Evolutionary conservation across 2,113 vertebrate genomes (phyloP).

Genomic region (Dendrocopos noguchii): DNA sequence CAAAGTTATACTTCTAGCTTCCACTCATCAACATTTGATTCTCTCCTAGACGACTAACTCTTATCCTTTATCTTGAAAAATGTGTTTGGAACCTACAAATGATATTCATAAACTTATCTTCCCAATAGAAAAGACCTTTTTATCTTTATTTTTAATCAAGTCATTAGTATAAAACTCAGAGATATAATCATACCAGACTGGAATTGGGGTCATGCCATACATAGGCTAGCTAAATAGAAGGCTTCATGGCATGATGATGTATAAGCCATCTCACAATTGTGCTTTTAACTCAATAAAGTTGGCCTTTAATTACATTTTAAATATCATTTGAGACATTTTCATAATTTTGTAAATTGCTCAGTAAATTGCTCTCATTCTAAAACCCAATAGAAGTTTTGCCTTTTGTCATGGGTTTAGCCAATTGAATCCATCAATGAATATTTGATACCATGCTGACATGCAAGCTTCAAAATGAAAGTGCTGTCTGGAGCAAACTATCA

Average conservation of each 20-base stretch:
- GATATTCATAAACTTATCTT: conserved; percentile 74
- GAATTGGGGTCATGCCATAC: conserved; percentile 77
- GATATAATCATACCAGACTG: conserved; percentile 72
- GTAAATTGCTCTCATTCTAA: conserved; percentile 61
- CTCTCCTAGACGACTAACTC: conserved; percentile 17
- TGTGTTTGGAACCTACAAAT: conserved; percentile 40
- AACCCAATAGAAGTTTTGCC: conserved; percentile 48
- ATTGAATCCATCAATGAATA: too few relatives aligned
- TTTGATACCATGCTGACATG: too few relatives aligned
- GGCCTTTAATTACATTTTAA: conserved; percentile 77
- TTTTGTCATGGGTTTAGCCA: too few relatives aligned
- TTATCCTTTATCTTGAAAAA: conserved; percentile 40
- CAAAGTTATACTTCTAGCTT: conserved; percentile 27
- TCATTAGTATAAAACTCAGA: conserved; percentile 76
- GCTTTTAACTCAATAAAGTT: conserved; percentile 60
- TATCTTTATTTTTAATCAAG: conserved; percentile 73
- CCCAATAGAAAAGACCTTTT: conserved; percentile 64
- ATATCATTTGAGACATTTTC: conserved; percentile 73
- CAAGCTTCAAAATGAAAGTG: too few relatives aligned
- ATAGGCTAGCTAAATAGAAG: conserved; percentile 62
- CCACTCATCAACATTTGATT: conserved; percentile 28
- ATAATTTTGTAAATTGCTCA: conserved; percentile 73
- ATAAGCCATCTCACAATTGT: conserved; percentile 56
- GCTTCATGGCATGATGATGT: conserved; percentile 70
- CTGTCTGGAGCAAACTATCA: too few relatives aligned